Evolutionary conservation across 1,140 invertebrate genomes (phyloP).

Genomic region (Sitophilus oryzae): DNA sequence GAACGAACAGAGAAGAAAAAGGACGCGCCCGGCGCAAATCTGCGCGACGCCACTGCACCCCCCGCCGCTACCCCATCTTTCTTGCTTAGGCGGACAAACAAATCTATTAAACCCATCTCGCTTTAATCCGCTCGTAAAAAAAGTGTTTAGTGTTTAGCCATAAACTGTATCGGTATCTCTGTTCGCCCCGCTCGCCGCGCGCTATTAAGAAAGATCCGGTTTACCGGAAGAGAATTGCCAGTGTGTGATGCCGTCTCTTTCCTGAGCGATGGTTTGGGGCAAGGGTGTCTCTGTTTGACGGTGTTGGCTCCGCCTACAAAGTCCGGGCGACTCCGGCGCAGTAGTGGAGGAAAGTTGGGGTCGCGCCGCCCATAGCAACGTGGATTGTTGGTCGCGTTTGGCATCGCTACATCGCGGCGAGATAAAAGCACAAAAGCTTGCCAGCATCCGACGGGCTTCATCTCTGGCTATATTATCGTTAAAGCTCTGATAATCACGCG

Average conservation of each 20-base stretch:
- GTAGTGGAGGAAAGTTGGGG: conserved; percentile 19
- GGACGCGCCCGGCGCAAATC: conserved; percentile 1
- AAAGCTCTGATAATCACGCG: conserved; percentile 5
- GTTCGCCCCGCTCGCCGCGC: no score
- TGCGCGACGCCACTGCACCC: not conserved
- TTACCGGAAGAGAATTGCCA: conserved; percentile 33
- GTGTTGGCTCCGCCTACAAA: conserved; percentile 28
- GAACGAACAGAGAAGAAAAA: no score
- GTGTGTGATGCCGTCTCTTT: conserved; percentile 19
- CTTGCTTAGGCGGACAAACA: conserved; percentile 38
- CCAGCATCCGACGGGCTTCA: conserved; percentile 15
- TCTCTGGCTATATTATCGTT: no score
- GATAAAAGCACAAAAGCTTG: conserved; percentile 23
- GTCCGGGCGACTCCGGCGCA: conserved; percentile 25
- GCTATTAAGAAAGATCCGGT: conserved; percentile 35
- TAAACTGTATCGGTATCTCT: conserved; percentile 43
- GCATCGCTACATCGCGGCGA: conserved; percentile 11
- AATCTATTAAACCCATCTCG: conserved; percentile 42
- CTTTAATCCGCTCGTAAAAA: conserved; percentile 42
- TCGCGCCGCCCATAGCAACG: conserved; percentile 41
- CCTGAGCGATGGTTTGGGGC: conserved; percentile 3
- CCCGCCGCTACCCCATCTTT: conserved; percentile 25
- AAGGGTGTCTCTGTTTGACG: conserved; percentile 5
- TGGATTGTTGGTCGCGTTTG: conserved; percentile 27
- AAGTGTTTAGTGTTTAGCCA: conserved; percentile 44